Evolutionary conservation across 2,113 vertebrate species (phyloP), one percentile per base, ranked within the genome.

Genomic region (Capricornis sumatraensis): DNA sequence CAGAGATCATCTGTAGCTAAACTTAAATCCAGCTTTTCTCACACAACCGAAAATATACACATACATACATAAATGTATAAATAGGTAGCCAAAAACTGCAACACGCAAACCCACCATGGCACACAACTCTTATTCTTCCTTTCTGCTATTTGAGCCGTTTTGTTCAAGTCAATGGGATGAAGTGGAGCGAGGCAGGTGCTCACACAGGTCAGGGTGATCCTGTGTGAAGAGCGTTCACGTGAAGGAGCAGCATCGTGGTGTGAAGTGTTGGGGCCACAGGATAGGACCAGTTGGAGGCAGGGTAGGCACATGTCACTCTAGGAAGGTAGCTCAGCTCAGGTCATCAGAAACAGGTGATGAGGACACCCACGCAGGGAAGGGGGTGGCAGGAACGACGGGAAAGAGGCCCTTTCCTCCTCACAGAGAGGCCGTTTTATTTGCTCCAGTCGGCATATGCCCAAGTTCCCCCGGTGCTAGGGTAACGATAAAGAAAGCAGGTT

Each of bases 151-250:
- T 57, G 28, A 76, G 64, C 64, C 81, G 53, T 62, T 36, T 81
- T n/a, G 15, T 40, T n/a, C 40, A 13, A 76, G 85, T 30, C 52
- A 71, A 19, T 33, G 27, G 25, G 27, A 19, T 58, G 28, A 90
- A 10, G 30, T 33, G 1, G 28, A 71, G 85, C 45, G 10, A 83
- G 8, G 13, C 40, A 30, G 19, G 13, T 28, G 14, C 47, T 47
- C 45, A 57, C 50, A 28, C 43, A 57, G 33, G 67, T 33, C 2
- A 40, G 2, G 30, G 13, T 57, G 62, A 25, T 5, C 11, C 1
- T 3, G 40, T 21, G 57, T 10, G 62, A 4, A 60, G 33, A 15
- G 1, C 4, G 3, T 55, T 58, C 10, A 2, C 0, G 1, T 28
- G 58, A 67, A 25, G n/a, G 4, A 16, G 52, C 7, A 25, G 13